Evolutionary conservation across 2,113 vertebrate species (phyloP).

Genomic region (Petrocephalus microphthalmus): DNA sequence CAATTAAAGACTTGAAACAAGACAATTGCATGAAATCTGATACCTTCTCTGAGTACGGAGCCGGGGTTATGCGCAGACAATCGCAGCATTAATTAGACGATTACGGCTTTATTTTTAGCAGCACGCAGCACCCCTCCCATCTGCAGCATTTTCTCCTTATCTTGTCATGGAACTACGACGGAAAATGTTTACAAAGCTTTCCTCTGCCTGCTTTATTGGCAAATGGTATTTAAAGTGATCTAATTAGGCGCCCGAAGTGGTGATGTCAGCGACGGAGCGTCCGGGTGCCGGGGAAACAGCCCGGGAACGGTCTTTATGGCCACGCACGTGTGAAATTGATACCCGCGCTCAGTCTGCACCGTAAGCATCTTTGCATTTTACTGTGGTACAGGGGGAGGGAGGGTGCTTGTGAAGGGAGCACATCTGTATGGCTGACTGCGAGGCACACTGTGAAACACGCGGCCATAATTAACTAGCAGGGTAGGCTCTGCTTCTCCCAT

Average conservation of each 20-base stretch:
- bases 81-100: constrained; percentile 38
- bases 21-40: constrained; percentile 12
- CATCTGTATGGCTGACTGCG: neutral
- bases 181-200: constrained; percentile 60
- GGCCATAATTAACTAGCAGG: neutral
- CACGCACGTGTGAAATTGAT: constrained; percentile 42
- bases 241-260: constrained; percentile 54
- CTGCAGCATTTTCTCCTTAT: constrained; percentile 38
- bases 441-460: neutral
- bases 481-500: neutral
- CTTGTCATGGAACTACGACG: constrained; percentile 55
- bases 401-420: neutral
- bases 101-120: constrained; percentile 34
- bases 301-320: constrained; percentile 47
- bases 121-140: constrained; percentile 46
- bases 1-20: constrained; percentile 28
- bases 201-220: constrained; percentile 52
- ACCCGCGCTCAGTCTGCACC: constrained; percentile 50
- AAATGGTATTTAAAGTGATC: constrained; percentile 53
- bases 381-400: neutral
- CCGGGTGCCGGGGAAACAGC: constrained; percentile 42
- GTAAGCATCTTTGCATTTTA: constrained; percentile 28
- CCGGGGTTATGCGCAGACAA: constrained; percentile 47
- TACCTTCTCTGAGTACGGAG: constrained; percentile 10
- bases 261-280: constrained; percentile 50